These are phyloP conservation scores for Nerophis lumbriciformis DNA, from an alignment of 2,113 vertebrate species.

Conservation along the genomic window DNA sequence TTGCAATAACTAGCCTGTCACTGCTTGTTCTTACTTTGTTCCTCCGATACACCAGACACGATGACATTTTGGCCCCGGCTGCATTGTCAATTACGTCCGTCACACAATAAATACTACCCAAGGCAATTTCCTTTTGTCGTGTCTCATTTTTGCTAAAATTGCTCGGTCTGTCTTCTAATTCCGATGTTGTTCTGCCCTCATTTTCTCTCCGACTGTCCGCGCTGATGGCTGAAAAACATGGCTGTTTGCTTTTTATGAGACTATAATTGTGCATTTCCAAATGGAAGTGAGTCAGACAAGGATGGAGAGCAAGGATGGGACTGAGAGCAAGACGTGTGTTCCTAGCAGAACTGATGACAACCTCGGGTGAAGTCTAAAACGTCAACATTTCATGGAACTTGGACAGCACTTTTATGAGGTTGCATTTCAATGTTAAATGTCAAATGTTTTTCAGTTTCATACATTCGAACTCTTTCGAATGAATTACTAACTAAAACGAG, in stretches of 20 bases:
- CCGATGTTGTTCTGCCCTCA: constrained; percentile 18
- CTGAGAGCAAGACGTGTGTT: constrained; percentile 32
- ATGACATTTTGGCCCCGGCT: constrained; percentile 34
- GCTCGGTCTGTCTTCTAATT: constrained; percentile 38
- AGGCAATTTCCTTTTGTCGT: constrained; percentile 39
- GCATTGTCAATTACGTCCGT: constrained; percentile 56
- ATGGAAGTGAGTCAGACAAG: constrained; percentile 46
- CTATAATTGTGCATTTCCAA: constrained; percentile 41
- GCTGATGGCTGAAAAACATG: constrained; percentile 28
- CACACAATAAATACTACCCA: constrained; percentile 42
- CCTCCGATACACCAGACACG: constrained; percentile 40
- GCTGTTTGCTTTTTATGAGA: constrained; percentile 34
- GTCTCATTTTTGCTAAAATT: constrained; percentile 20
- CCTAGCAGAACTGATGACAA: constrained; percentile 46
- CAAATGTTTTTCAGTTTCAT: constrained; percentile 8
- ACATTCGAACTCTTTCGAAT: no score
- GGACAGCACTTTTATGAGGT: constrained; percentile 2
- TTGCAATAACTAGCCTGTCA: constrained; percentile 63
- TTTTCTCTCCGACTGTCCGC: constrained; percentile 15
- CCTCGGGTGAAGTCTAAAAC: constrained; percentile 42
- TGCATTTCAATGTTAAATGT: no score
- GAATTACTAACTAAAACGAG: no score
- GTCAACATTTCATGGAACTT: constrained; percentile 35
- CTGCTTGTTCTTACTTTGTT: constrained; percentile 60
- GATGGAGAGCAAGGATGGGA: constrained; percentile 36